Conservation (phyloP, 2,113 vertebrate genomes). For the Meriones unguiculatus region DNA sequence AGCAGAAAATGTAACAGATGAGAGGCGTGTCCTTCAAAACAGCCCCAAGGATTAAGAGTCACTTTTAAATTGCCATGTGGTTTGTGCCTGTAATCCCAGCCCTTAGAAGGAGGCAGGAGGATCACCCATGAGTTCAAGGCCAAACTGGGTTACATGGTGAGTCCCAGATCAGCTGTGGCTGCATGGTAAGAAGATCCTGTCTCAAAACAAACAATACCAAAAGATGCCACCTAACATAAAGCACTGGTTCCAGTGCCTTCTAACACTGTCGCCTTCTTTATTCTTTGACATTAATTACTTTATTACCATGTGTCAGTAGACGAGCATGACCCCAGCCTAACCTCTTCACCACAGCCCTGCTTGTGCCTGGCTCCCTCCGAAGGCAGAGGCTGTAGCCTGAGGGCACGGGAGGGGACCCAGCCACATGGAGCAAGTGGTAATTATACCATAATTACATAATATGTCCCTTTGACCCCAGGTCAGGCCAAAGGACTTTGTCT, state of each 20-base stretch:
- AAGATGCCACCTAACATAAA: background rate
- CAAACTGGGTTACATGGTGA: background rate
- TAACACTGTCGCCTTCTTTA: background rate
- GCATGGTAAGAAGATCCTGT: background rate
- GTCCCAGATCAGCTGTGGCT: background rate
- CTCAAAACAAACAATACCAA: background rate
- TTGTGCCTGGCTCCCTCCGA: background rate
- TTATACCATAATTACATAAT: background rate
- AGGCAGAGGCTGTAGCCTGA: background rate
- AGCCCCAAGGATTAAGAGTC: background rate
- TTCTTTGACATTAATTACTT: background rate
- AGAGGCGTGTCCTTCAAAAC: background rate
- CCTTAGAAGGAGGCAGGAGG: background rate
- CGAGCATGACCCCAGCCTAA: background rate
- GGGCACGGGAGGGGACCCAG: background rate
- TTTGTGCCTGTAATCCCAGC: background rate
- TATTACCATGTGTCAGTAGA: background rate
- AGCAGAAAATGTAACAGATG: background rate
- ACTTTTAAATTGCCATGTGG: background rate
- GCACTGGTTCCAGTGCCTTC: background rate
- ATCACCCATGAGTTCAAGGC: background rate
- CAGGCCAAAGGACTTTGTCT: constrained; percentile 17
- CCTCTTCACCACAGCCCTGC: background rate
- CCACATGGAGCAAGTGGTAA: background rate
- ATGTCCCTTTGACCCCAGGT: constrained; percentile 8